These are phyloP conservation scores for Crocallis elinguaria DNA, from an alignment of 2,888 invertebrate genomes.

Conservation along the genomic window DNA sequence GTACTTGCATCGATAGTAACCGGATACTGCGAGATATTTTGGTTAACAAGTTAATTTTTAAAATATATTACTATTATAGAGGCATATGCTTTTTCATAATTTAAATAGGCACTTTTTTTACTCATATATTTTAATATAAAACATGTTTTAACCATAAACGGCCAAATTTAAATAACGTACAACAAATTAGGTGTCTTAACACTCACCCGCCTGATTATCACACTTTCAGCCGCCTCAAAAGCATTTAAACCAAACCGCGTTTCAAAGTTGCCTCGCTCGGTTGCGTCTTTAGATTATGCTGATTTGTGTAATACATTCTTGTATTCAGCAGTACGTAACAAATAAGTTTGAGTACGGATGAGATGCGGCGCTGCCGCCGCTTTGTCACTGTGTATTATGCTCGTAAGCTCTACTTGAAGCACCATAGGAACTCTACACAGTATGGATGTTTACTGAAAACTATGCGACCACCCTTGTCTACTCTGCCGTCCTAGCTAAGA, in stretches of 20 bases:
- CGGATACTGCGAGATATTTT: too few relatives aligned
- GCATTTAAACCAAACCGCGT: slow-evolving; percentile 27
- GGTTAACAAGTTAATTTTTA: too few relatives aligned
- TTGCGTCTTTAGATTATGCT: slow-evolving; percentile 33
- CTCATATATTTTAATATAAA: too few relatives aligned
- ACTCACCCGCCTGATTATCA: slow-evolving; percentile 18
- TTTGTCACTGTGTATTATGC: slow-evolving; percentile 37
- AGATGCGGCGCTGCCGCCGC: slow-evolving; percentile 31
- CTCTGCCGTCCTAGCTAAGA: too few relatives aligned
- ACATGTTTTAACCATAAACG: too few relatives aligned
- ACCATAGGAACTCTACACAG: slow-evolving; percentile 5
- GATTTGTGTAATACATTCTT: slow-evolving; percentile 37
- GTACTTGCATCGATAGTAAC: too few relatives aligned
- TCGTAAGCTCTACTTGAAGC: slow-evolving; percentile 32
- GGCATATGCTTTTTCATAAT: too few relatives aligned
- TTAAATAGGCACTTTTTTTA: too few relatives aligned
- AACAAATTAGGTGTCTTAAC: slow-evolving; percentile 23
- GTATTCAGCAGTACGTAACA: slow-evolving; percentile 36
- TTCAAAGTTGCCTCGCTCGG: slow-evolving; percentile 25
- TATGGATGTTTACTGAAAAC: slow-evolving; percentile 1
- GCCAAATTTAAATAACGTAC: slow-evolving; percentile 7
- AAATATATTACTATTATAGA: too few relatives aligned
- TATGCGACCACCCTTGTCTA: too few relatives aligned
- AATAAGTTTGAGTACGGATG: slow-evolving; percentile 39
- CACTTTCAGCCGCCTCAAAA: slow-evolving; percentile 25